A percentile compares a stretch with the other conserved stretches of the same genome.
phyloP scores from a whole-genome alignment of 2,113 vertebrate species.

The Grammomys dolichurus region DNA sequence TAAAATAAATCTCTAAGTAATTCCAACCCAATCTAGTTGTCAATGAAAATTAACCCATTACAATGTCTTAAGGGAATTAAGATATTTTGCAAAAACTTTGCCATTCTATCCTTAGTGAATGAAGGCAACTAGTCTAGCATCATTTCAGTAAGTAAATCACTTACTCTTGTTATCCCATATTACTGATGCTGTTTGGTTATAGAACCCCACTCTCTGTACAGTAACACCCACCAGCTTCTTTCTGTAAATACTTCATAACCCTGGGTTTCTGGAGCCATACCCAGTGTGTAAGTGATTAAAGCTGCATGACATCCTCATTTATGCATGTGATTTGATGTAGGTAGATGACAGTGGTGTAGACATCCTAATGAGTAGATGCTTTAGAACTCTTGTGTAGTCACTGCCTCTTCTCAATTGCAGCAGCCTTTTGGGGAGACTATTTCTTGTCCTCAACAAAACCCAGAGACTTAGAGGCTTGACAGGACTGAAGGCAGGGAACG shows the following conservation, averaged over 20 bases:
- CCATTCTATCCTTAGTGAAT: neutral
- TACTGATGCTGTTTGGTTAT: neutral
- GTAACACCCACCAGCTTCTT: neutral
- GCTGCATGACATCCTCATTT: neutral
- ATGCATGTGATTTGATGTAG: neutral
- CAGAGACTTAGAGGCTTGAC: neutral
- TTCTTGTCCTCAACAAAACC: neutral
- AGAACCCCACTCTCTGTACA: neutral
- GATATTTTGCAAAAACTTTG: neutral
- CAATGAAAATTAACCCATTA: neutral
- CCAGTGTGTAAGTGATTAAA: neutral
- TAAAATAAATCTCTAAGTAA: neutral
- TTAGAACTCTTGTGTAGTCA: neutral
- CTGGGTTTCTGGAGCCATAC: neutral
- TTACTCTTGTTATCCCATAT: neutral
- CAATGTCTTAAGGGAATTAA: neutral
- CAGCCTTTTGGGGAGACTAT: neutral
- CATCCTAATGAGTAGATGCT: neutral
- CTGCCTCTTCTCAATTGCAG: neutral
- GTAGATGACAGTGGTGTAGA: neutral
- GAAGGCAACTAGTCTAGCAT: neutral
- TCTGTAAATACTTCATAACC: neutral
- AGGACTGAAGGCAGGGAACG: neutral
- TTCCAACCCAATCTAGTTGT: neutral
- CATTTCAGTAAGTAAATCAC: neutral